Evolutionary conservation across 1,140 invertebrate genomes (phyloP), one percentile per base, ranked within the genome.

Genomic region (Scaptomyza hsui): DNA sequence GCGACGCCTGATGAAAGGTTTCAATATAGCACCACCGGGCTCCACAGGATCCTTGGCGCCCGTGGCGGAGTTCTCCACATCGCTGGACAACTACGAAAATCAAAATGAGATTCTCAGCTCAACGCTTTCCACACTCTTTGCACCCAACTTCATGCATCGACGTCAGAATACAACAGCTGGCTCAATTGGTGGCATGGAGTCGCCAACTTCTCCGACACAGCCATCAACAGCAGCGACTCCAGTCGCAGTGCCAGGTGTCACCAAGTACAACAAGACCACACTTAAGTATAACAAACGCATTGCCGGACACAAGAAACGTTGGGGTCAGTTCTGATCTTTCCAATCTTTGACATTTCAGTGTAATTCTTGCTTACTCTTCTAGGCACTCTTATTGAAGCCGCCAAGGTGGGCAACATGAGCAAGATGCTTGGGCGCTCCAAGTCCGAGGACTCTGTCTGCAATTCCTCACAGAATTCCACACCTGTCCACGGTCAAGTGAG

Each of bases 1-100:
- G 89, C 93, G 97, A 0, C 94, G 97, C 0, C 92, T 98, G 21
- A 98, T 98, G 97, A 98, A 98, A 91, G 97, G 97, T 1, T 98
- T 98, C 93, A 97, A 98, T 92, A 96, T 97, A 42, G 95, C 94
- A 1, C 94, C 94, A 0, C 95, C 95, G 2, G 93, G 93, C 10
- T 92, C 92, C 7, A 91, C 93, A 21, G 93, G 94, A 6, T 93
- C 93, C 15, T 91, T 96, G 44, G 94, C 95, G 19, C 95, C 95
- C 1, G 95, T 96, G 6, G 95, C 95, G 19, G 96, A 96, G 91
- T 95, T 95, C 77, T 94, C 95, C 64, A 94, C 95, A 0, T 95
- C 94, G 3, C 86, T 96, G 47, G 94, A 95, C 71, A 93, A 94
- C 68, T 93, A 94, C 21, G 92, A 92, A 55, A 89, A 85, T 42